Evolutionary conservation across 2,888 invertebrate species (phyloP), one percentile per base, ranked within the genome.

Genomic region (Dynastes tityus): DNA sequence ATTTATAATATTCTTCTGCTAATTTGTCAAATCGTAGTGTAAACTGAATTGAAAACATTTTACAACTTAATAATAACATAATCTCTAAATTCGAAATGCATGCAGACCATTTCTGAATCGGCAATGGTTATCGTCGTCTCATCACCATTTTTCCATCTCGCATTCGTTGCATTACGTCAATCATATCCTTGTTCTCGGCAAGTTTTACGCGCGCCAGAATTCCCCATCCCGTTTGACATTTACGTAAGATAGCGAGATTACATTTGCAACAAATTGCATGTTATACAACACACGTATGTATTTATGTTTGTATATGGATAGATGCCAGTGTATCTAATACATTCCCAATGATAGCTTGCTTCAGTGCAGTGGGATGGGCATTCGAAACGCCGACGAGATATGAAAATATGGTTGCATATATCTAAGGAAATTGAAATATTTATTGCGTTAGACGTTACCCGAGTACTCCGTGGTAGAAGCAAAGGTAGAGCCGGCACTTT

Each of bases 401-500:
- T 2, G 55, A 58, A 27, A 58, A 58, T 58, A 22, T 58, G 55
- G 55, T 58, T 58, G 55, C 55, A 58, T 58, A 58, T 22, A 58
- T 58, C 55, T 16, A 58, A 58, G 55, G 55, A 58, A 58, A 58
- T 58, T 58, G 55, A 58, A 58, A 58, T 58, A 58, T 58, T 58
- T 58, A 58, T 58, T 5, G 22, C 55, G 55, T 22, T 58, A 55
- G 55, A 16, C 6, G 53, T 16, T 53, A n/a, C 37, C 4, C 5
- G 53, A 5, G 11, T 1, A 1, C 22, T 2, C 2, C 53, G 53
- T 5, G 13, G 2, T 5, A 53, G 4, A 13, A 11, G 2, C n/a
- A 1, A 53, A 16, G 1, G 4, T 16, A 16, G 53, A 53, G 53
- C 53, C 16, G 53, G 53, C n/a, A 1, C 16, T 16, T 53, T 53